These are phyloP conservation scores for Drosophila siamana DNA, from an alignment of 2,888 invertebrate genomes.

Conservation along the genomic window DNA sequence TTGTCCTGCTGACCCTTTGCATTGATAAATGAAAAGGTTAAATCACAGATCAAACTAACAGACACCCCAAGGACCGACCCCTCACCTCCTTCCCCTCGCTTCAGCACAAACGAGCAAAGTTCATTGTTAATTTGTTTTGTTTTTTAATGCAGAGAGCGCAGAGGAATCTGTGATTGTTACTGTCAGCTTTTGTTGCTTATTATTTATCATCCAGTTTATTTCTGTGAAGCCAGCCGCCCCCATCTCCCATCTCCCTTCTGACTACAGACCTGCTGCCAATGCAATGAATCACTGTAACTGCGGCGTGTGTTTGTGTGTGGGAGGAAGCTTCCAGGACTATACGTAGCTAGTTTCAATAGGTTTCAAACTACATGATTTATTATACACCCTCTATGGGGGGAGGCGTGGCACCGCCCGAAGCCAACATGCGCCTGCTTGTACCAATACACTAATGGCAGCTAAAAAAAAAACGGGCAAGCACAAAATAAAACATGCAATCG, in stretches of 20 bases:
- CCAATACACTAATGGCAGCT: conserved; percentile 48
- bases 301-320: conserved; percentile 10
- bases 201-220: conserved; percentile 65
- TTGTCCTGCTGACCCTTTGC: conserved; percentile 37
- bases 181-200: conserved; percentile 68
- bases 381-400: conserved; percentile 35
- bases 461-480: conserved; percentile 5
- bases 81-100: not conserved
- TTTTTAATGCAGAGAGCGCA: conserved; percentile 48
- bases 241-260: not conserved
- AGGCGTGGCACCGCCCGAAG: conserved; percentile 42
- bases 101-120: not conserved
- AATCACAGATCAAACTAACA: conserved; percentile 48
- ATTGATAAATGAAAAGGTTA: conserved; percentile 73
- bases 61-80: not conserved
- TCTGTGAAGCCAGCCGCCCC: not conserved
- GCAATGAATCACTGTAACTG: conserved; percentile 70
- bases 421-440: conserved; percentile 44
- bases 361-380: conserved; percentile 53
- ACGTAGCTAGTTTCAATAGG: conserved; percentile 47
- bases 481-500: conserved; percentile 51
- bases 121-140: conserved; percentile 52
- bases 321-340: conserved; percentile 7
- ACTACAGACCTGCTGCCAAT: conserved; percentile 40
- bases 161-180: conserved; percentile 52